Conservation (phyloP, 2,113 vertebrate genomes). For the Nettapus auritus region DNA sequence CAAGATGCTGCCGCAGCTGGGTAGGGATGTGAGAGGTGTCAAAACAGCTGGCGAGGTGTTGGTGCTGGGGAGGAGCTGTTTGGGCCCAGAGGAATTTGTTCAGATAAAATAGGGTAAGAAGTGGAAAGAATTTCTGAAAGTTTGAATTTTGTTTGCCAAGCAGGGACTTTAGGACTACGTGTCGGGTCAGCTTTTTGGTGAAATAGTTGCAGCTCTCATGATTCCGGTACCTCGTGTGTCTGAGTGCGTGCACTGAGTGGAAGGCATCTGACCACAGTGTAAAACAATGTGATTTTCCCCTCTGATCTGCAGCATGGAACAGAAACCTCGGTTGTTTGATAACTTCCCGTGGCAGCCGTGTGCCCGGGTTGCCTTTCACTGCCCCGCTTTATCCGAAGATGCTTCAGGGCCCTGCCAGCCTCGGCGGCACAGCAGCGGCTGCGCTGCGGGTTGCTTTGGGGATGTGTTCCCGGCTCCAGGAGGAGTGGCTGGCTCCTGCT, state of each 20-base stretch:
- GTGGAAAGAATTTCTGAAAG: neutral
- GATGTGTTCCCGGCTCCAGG: neutral
- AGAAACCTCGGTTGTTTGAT: neutral
- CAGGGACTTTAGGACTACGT: neutral
- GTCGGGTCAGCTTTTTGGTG: neutral
- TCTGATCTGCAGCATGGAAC: fast-evolving
- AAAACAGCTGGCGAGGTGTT: neutral
- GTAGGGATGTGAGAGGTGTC: fast-evolving
- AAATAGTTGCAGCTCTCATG: fast-evolving
- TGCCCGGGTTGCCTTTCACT: neutral
- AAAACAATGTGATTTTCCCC: neutral
- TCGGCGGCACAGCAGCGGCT: fast-evolving
- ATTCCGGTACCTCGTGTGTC: fast-evolving
- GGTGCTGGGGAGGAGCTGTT: neutral
- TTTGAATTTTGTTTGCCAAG: neutral
- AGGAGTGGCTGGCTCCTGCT: neutral
- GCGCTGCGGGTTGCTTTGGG: neutral
- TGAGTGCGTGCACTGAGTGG: neutral
- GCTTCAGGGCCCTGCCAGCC: neutral
- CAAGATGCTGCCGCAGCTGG: neutral
- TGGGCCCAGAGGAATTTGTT: fast-evolving
- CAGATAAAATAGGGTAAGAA: neutral
- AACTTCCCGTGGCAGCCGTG: neutral
- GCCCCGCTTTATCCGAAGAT: neutral
- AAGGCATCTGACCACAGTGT: neutral